A percentile compares a stretch with the other conserved stretches of the same genome.
Evolutionary conservation across 2,113 vertebrate genomes (phyloP).

Genomic region (Bos javanicus): DNA sequence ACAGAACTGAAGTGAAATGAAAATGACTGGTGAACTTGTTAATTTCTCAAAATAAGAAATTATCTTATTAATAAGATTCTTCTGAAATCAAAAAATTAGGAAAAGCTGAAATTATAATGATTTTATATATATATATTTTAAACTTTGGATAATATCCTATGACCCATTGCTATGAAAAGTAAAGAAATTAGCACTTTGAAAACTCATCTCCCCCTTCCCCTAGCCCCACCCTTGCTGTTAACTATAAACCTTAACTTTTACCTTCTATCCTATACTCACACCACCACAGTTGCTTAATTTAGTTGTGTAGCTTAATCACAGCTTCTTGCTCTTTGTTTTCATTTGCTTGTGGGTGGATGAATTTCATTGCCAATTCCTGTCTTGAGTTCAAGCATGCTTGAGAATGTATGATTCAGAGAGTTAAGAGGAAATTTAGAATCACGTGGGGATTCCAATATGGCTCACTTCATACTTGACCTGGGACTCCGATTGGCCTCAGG

Average conservation of each 20-base stretch:
- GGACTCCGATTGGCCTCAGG: not conserved
- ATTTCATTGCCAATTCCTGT: not conserved
- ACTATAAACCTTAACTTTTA: not conserved
- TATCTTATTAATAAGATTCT: not conserved
- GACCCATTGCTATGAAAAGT: not conserved
- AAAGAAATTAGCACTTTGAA: not conserved
- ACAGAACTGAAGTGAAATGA: not conserved
- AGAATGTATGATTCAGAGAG: not conserved
- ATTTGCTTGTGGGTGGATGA: not conserved
- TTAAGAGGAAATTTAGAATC: not conserved
- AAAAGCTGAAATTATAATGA: not conserved
- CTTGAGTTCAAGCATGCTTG: not conserved
- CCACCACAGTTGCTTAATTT: not conserved
- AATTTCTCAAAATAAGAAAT: slow-evolving; percentile 9
- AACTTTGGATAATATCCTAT: not conserved
- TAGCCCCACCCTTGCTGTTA: not conserved
- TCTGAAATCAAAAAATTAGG: not conserved
- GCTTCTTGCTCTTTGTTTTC: not conserved
- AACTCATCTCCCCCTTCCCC: not conserved
- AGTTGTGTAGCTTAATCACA: not conserved
- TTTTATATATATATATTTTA: not conserved
- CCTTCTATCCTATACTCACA: not conserved
- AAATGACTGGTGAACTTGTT: slow-evolving; percentile 1
- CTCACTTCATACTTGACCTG: not conserved
- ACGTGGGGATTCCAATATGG: not conserved